These are phyloP conservation scores for Caiman crocodilus DNA, from an alignment of 2,797 vertebrate species.

Conservation along the genomic window DNA sequence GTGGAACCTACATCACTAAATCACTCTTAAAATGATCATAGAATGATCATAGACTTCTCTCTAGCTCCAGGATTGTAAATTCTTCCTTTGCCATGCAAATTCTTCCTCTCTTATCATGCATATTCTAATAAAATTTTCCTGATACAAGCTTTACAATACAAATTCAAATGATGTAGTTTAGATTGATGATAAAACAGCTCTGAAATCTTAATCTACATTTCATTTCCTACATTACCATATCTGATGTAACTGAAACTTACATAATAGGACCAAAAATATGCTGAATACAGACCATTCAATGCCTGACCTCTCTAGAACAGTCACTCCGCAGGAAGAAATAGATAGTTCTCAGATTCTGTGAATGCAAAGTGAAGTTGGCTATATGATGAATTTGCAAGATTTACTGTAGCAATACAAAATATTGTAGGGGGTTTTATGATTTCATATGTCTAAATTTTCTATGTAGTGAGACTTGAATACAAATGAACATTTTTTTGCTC, in stretches of 20 bases:
- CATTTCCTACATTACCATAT: no score
- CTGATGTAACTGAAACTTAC: neutral
- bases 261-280: accelerated
- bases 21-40: no score
- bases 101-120: neutral
- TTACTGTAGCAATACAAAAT: neutral
- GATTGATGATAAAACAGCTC: neutral
- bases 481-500: no score
- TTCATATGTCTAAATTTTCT: no score
- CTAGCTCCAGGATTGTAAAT: neutral
- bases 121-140: neutral
- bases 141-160: neutral
- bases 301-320: neutral
- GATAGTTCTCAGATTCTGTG: neutral
- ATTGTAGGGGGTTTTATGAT: no score
- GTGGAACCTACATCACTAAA: no score
- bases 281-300: accelerated
- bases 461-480: no score
- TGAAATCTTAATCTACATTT: neutral
- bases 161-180: neutral
- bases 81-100: no score
- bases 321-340: accelerated
- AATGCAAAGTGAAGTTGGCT: neutral
- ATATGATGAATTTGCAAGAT: neutral
- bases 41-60: no score